Conservation (phyloP, 2,113 vertebrate genomes). For the Corythoichthys haematopterus region DNA sequence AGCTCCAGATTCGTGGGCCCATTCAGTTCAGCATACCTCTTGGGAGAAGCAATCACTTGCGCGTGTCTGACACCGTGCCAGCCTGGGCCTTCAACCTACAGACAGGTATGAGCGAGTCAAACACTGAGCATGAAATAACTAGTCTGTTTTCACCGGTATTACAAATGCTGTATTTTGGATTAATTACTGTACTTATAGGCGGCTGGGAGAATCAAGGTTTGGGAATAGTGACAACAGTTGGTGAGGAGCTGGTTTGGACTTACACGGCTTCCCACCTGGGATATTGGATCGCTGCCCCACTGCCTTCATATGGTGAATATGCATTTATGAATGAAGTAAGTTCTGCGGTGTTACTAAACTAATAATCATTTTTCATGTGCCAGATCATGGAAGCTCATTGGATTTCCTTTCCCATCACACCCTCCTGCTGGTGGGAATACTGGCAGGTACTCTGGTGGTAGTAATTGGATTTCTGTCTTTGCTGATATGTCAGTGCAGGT, state of each 20-base stretch:
- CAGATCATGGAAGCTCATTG: constrained; percentile 76
- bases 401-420: constrained; percentile 87
- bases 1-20: constrained; percentile 81
- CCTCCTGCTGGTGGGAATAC: constrained; percentile 82
- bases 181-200: constrained; percentile 61
- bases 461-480: constrained; percentile 82
- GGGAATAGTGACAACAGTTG: constrained; percentile 75
- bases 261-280: constrained; percentile 86
- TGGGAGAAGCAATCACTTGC: constrained; percentile 54
- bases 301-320: constrained; percentile 76
- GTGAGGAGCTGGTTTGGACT: constrained; percentile 78
- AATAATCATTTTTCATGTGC: background rate
- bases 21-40: constrained; percentile 85
- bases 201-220: constrained; percentile 85
- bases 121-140: background rate
- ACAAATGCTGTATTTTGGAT: background rate
- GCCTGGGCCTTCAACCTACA: constrained; percentile 87
- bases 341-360: background rate
- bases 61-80: constrained; percentile 76
- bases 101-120: constrained; percentile 69
- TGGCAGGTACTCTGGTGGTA: constrained; percentile 84
- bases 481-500: constrained; percentile 92
- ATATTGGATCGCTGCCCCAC: constrained; percentile 87
- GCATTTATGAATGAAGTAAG: no score
- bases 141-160: no score